Base-by-base conservation (phyloP, 2,888 invertebrate species). In the Euphydryas editha region DNA sequence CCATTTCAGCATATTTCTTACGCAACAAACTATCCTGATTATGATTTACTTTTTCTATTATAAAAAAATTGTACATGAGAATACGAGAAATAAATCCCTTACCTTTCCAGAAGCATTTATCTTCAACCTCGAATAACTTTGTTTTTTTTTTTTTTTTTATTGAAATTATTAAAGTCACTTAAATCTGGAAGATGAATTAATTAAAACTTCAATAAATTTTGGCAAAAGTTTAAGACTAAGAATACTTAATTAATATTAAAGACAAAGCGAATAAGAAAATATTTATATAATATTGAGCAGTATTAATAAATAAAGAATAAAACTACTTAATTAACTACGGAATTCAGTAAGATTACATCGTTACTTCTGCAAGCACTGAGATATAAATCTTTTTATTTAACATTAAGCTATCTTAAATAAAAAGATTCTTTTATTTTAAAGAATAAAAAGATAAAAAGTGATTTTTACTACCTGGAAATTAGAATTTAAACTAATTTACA, bases 271-370 rank as follows among this genome's bases (percentile, higher is more conserved):
- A 56, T 5, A 39, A 54, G 42, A 58, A 36, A 54, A 59, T 65
- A 62, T 44, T 47, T 44, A 62, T 58, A 65, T 51, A 58, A 51
- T 54, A 81, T 87, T 86, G 86, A 87, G 86, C 87, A 84, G 78
- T 78, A 81, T 74, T 82, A 82, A 84, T 83, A 82, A 84, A 78
- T 76, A 76, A 75, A 61, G 47, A 78, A 82, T 80, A 82, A 82
- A 86, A 83, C 83, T 85, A 87, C 81, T 83, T 84, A 85, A 80
- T 76, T 72, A 62, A 20, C 67, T 71, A 74, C 24, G 64, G 64
- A 75, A 75, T 65, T 62, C 36, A 54, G 30, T 64, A 60, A 54
- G 54, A 20, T 21, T 44, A 59, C 44, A 56, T 46, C 2, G 60
- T 66, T 46, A 68, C 30, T 59, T 59, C 18, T 55, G 46, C 39